phyloP scores from a whole-genome alignment of 2,113 vertebrate genomes.

The Mastomys coucha region DNA sequence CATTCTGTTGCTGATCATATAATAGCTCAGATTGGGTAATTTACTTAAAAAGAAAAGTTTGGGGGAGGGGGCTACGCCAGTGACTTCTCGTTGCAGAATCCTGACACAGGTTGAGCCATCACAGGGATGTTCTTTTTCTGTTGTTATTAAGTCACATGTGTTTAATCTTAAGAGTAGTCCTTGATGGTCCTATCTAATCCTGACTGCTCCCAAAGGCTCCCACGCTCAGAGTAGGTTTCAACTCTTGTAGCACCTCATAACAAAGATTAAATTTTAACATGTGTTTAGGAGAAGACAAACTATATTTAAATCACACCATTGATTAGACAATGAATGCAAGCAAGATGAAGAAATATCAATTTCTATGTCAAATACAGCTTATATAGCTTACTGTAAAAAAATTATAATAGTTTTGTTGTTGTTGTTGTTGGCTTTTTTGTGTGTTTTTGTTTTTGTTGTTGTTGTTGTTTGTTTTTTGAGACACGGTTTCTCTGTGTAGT shows the following conservation, averaged over 20 bases:
- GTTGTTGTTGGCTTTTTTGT: no score
- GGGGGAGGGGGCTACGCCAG: neutral
- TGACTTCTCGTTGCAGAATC: neutral
- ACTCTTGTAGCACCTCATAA: neutral
- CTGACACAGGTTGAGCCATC: accelerated
- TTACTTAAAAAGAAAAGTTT: neutral
- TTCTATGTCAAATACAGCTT: neutral
- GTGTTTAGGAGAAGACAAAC: neutral
- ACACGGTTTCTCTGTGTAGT: no score
- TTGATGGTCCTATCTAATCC: neutral
- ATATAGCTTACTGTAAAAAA: neutral
- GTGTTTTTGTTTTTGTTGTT: no score
- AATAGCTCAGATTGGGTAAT: neutral
- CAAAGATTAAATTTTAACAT: neutral
- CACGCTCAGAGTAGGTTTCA: neutral
- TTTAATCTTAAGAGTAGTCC: neutral
- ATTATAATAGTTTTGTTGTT: neutral
- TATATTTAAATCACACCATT: neutral
- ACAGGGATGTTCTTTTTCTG: neutral
- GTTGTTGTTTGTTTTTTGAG: no score
- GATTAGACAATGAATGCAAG: neutral
- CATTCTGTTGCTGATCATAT: neutral
- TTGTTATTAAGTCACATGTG: neutral
- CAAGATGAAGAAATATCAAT: neutral
- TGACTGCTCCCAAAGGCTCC: neutral